Conservation (phyloP, 2,113 vertebrate species). For the Hucho hucho region DNA sequence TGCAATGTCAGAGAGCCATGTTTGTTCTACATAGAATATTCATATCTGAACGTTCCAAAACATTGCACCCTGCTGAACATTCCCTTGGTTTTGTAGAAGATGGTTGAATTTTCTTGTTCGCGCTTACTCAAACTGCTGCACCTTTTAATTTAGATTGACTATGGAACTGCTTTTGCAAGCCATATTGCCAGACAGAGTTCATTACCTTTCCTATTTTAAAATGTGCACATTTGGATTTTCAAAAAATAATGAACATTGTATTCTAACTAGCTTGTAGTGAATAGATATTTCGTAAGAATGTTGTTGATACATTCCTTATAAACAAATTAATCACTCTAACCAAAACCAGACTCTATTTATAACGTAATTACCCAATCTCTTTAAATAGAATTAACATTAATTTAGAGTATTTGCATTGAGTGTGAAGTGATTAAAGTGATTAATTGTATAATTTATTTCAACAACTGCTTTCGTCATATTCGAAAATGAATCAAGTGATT, state of each 20-base stretch:
- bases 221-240: no score
- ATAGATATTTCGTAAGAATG: not conserved
- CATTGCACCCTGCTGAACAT: no score
- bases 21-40: no score
- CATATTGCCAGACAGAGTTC: no score
- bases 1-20: not conserved
- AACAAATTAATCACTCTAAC: slow-evolving; percentile 49
- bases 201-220: no score
- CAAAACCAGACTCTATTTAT: slow-evolving; percentile 35
- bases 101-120: no score
- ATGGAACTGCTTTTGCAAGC: no score
- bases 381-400: slow-evolving; percentile 19
- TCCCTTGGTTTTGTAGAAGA: no score
- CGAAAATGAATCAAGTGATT: slow-evolving; percentile 9
- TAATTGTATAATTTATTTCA: slow-evolving; percentile 54
- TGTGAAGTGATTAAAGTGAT: slow-evolving; percentile 56
- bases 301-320: slow-evolving; percentile 13
- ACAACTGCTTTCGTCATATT: slow-evolving; percentile 12
- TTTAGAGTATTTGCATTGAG: slow-evolving; percentile 19
- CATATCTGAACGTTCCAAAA: no score
- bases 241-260: not conserved
- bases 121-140: no score
- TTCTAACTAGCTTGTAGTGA: not conserved
- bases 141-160: no score
- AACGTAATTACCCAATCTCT: slow-evolving; percentile 44